These are phyloP conservation scores for Drosophila putrida DNA, from an alignment of 2,888 invertebrate genomes.

Conservation along the genomic window DNA sequence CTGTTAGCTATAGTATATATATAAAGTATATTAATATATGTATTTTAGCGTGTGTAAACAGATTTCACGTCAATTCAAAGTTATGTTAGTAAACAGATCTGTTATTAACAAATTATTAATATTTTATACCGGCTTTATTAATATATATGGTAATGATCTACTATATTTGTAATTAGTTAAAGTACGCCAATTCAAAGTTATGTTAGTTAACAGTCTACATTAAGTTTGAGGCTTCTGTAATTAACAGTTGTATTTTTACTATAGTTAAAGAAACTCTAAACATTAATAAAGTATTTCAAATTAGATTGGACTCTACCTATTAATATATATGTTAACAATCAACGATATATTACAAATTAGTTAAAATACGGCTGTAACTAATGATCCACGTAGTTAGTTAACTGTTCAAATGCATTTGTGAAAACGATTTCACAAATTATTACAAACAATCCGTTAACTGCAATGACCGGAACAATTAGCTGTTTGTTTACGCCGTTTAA, in stretches of 20 bases:
- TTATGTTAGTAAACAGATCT: not conserved
- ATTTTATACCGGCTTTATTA: too few species aligned
- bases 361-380: constrained; percentile 6
- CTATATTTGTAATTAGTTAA: too few species aligned
- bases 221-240: not conserved
- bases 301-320: constrained; percentile 2
- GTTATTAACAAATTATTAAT: too few species aligned
- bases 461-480: constrained; percentile 27
- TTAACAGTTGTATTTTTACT: not conserved
- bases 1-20: too few species aligned
- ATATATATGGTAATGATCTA: too few species aligned
- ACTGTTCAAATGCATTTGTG: not conserved
- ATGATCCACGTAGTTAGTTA: not conserved
- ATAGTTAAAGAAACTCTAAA: not conserved
- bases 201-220: not conserved
- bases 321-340: not conserved
- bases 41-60: too few species aligned
- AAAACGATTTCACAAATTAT: constrained; percentile 29
- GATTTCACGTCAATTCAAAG: not conserved
- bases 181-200: not conserved
- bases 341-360: constrained; percentile 1
- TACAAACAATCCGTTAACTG: constrained; percentile 13
- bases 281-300: constrained; percentile 17
- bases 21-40: too few species aligned
- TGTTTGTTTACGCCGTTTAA: constrained; percentile 9